These are phyloP conservation scores for Habrosyne pyritoides DNA, from an alignment of 2,888 invertebrate species.

Conservation along the genomic window DNA sequence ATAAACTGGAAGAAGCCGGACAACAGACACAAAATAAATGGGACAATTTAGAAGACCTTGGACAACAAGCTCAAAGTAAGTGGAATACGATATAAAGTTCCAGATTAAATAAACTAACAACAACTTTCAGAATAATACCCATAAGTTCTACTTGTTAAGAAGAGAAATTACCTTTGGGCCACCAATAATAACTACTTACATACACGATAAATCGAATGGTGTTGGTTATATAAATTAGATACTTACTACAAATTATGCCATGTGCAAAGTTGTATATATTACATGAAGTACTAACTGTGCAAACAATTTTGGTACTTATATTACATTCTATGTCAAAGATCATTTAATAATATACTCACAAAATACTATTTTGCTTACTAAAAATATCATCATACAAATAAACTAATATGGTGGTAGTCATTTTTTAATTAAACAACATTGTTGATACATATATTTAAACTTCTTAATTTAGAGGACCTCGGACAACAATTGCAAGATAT, in stretches of 20 bases:
- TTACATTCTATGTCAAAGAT: too few relatives aligned
- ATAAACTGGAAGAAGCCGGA: conserved; percentile 33
- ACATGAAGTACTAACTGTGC: too few relatives aligned
- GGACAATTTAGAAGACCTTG: conserved; percentile 42
- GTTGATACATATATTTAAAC: conserved; percentile 20
- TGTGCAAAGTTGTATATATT: too few relatives aligned
- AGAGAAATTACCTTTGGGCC: background rate
- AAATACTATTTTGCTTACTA: background rate
- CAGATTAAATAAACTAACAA: background rate
- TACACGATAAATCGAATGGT: too few relatives aligned
- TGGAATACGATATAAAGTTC: conserved; percentile 19
- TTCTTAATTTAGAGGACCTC: conserved; percentile 37
- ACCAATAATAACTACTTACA: too few relatives aligned
- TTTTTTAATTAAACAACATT: conserved; percentile 2
- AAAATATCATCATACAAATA: background rate
- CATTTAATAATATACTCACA: background rate
- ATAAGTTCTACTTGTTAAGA: background rate
- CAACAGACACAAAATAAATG: conserved; percentile 43
- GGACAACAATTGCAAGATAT: conserved; percentile 25
- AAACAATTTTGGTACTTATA: too few relatives aligned
- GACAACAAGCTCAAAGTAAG: conserved; percentile 27
- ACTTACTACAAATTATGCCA: background rate
- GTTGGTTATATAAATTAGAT: too few relatives aligned
- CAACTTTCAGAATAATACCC: background rate
- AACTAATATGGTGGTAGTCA: background rate